Evolutionary conservation across 2,113 vertebrate species (phyloP).

Genomic region (Tragulus kanchil): DNA sequence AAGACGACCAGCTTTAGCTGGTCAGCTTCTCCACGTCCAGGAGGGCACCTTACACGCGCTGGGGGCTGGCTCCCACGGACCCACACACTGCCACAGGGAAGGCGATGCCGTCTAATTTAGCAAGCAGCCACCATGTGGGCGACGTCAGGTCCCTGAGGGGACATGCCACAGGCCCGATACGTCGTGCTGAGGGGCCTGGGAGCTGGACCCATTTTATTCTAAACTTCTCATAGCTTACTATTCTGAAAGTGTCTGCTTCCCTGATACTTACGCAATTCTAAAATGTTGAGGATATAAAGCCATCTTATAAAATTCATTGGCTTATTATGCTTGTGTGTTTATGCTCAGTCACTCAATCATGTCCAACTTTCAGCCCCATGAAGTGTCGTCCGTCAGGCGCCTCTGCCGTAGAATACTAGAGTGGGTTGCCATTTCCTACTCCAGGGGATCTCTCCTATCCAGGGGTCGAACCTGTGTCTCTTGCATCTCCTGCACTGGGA

Average conservation of each 20-base stretch:
- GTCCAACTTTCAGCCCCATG: neutral
- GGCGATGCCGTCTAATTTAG: neutral
- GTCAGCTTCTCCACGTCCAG: no score
- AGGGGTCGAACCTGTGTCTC: neutral
- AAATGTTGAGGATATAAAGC: neutral
- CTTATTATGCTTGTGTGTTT: neutral
- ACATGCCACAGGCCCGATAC: fast-evolving
- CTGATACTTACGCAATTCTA: neutral
- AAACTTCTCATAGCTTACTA: neutral
- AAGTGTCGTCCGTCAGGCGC: neutral
- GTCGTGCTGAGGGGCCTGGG: neutral
- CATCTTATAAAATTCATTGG: neutral
- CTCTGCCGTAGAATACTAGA: neutral
- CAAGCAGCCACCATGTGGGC: neutral
- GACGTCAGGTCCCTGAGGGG: neutral
- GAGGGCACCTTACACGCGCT: neutral
- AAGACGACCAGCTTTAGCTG: neutral
- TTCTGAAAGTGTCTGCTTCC: neutral
- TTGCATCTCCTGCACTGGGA: neutral
- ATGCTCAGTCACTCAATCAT: neutral
- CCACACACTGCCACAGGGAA: neutral
- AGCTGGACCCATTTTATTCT: neutral
- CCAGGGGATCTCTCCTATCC: neutral
- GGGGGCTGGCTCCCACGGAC: neutral
- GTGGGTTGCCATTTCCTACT: neutral